Percentiles rank a stretch among this genome's conserved stretches.
These are phyloP conservation scores for Colaptes auratus DNA, from an alignment of 2,113 vertebrate species.

Conservation along the genomic window DNA sequence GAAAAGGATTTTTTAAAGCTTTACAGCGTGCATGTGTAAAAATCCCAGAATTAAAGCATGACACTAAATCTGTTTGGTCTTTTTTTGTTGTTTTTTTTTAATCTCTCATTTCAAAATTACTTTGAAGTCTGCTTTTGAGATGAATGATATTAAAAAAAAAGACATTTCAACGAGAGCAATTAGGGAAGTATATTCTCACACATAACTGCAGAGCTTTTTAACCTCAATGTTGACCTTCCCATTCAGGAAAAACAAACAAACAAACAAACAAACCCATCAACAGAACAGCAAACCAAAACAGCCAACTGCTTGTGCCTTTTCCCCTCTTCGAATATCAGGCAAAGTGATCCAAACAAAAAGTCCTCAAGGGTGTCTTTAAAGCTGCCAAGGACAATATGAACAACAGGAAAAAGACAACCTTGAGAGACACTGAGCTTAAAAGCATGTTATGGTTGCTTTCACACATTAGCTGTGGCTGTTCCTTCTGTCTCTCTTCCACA, in stretches of 20 bases:
- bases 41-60: background rate
- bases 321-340: background rate
- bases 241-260: background rate
- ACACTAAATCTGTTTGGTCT: slow-evolving; percentile 47
- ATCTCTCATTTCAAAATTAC: slow-evolving; percentile 10
- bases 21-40: background rate
- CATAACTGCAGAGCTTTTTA: background rate
- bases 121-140: slow-evolving; percentile 57
- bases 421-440: background rate
- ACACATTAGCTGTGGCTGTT: background rate
- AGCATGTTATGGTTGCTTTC: background rate
- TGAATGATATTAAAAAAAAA: background rate
- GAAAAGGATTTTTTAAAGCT: slow-evolving; percentile 4
- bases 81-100: background rate
- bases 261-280: background rate
- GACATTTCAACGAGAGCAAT: slow-evolving; percentile 27
- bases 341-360: background rate
- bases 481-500: background rate
- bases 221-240: background rate
- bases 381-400: background rate
- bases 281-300: background rate
- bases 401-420: background rate
- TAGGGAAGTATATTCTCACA: slow-evolving; percentile 8
- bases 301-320: background rate
- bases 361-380: background rate